Evolutionary conservation across 2,888 invertebrate species (phyloP).

Genomic region (Frankliniella fusca): DNA sequence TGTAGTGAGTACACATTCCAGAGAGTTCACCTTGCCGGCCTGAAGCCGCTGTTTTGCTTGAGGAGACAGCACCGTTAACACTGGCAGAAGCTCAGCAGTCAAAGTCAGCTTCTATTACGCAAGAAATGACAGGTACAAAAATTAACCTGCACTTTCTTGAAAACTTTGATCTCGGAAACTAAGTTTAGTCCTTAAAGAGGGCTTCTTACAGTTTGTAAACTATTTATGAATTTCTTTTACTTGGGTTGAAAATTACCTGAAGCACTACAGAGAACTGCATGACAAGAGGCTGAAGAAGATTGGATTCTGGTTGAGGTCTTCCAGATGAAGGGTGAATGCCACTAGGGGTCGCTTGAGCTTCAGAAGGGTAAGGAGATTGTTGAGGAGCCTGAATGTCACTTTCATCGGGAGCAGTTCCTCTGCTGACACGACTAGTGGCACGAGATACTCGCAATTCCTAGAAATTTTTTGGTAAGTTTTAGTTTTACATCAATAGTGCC

Average conservation of each 20-base stretch:
- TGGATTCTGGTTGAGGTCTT: slow-evolving; percentile 48
- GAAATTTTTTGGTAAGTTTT: slow-evolving; percentile 33
- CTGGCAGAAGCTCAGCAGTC: slow-evolving; percentile 16
- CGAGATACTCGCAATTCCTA: slow-evolving; percentile 77
- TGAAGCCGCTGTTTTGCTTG: neutral
- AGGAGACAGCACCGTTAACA: slow-evolving; percentile 11
- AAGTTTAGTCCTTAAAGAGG: too few relatives aligned
- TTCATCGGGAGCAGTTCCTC: slow-evolving; percentile 59
- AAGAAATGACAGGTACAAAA: neutral
- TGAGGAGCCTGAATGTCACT: slow-evolving; percentile 45
- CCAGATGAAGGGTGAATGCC: slow-evolving; percentile 44
- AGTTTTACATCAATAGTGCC: neutral
- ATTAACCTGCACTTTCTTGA: too few relatives aligned
- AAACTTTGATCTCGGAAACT: too few relatives aligned
- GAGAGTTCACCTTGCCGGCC: slow-evolving; percentile 10
- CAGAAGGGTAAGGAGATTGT: slow-evolving; percentile 45
- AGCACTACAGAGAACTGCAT: slow-evolving; percentile 82
- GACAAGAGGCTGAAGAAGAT: slow-evolving; percentile 72
- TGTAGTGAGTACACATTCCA: neutral
- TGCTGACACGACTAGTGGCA: slow-evolving; percentile 69
- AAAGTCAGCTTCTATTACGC: neutral
- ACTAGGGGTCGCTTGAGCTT: slow-evolving; percentile 43
- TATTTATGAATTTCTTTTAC: too few relatives aligned
- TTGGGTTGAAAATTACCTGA: slow-evolving; percentile 50
- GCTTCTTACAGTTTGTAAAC: too few relatives aligned